These are phyloP conservation scores for Adelges cooleyi DNA, from an alignment of 1,140 invertebrate species.

Conservation along the genomic window DNA sequence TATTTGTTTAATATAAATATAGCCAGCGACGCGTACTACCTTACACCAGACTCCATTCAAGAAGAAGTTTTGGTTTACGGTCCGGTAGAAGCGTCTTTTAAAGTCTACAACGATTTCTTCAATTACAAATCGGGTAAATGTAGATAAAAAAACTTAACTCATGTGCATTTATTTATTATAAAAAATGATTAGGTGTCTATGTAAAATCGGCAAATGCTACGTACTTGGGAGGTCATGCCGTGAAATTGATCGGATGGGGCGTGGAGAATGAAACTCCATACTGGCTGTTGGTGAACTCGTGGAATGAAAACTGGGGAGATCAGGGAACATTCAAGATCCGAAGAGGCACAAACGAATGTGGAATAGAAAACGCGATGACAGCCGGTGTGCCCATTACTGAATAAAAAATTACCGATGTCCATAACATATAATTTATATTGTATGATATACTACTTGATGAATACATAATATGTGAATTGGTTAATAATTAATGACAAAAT, in stretches of 20 bases:
- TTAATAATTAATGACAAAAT: too few relatives aligned
- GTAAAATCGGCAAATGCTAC: slow-evolving; percentile 54
- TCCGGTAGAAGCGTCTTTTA: slow-evolving; percentile 30
- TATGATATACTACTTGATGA: too few relatives aligned
- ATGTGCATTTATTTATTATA: too few relatives aligned
- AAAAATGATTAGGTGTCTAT: slow-evolving; percentile 58
- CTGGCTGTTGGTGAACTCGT: slow-evolving; percentile 84
- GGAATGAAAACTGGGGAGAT: slow-evolving; percentile 84
- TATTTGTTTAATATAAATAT: background rate
- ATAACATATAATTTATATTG: too few relatives aligned
- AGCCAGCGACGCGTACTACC: slow-evolving; percentile 1
- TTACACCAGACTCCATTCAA: slow-evolving; percentile 40
- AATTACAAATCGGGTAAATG: slow-evolving; percentile 33
- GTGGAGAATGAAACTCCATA: slow-evolving; percentile 45
- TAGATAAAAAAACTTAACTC: too few relatives aligned
- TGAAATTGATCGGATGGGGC: slow-evolving; percentile 74
- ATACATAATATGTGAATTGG: too few relatives aligned
- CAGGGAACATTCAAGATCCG: slow-evolving; percentile 78
- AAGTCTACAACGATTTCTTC: slow-evolving; percentile 32
- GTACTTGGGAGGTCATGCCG: slow-evolving; percentile 66
- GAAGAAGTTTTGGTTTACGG: slow-evolving; percentile 31
- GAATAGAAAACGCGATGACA: slow-evolving; percentile 49
- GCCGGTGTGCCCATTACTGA: slow-evolving; percentile 31
- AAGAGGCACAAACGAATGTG: slow-evolving; percentile 62
- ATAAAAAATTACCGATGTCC: too few relatives aligned